Conservation (phyloP, 2,797 vertebrate genomes). For the Manis pentadactyla region DNA sequence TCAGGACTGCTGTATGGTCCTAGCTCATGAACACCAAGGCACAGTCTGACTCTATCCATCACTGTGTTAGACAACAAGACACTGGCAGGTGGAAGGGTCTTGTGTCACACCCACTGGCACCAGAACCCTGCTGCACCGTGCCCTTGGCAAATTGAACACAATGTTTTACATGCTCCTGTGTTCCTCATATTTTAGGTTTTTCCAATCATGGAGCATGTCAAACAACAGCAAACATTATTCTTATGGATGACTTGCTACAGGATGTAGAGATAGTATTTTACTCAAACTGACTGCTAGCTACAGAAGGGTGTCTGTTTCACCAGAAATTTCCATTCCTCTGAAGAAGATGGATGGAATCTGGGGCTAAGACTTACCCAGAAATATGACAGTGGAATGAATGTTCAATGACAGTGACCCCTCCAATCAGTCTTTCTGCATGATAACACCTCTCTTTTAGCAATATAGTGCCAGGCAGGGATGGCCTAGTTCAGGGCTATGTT, state of each 20-base stretch:
- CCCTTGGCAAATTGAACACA: neutral
- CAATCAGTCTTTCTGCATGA: neutral
- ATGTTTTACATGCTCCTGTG: neutral
- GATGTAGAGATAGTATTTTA: neutral
- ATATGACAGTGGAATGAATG: neutral
- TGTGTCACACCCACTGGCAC: neutral
- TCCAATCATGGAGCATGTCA: neutral
- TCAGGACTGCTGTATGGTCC: neutral
- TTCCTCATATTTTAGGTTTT: neutral
- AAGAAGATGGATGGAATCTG: neutral
- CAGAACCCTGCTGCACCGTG: neutral
- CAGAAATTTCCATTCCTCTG: neutral
- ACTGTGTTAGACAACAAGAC: neutral
- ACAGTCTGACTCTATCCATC: neutral
- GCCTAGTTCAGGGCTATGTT: slow-evolving; percentile 58
- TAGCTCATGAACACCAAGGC: neutral
- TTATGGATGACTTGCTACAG: too few species aligned
- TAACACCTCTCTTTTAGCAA: neutral
- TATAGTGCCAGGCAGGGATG: neutral
- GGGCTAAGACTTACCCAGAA: neutral
- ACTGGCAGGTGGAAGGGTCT: neutral
- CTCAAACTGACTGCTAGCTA: neutral
- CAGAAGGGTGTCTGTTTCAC: neutral
- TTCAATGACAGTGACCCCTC: neutral
- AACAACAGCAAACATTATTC: neutral